Conservation (phyloP, 2,888 invertebrate species). For the Ellobium chinense region DNA sequence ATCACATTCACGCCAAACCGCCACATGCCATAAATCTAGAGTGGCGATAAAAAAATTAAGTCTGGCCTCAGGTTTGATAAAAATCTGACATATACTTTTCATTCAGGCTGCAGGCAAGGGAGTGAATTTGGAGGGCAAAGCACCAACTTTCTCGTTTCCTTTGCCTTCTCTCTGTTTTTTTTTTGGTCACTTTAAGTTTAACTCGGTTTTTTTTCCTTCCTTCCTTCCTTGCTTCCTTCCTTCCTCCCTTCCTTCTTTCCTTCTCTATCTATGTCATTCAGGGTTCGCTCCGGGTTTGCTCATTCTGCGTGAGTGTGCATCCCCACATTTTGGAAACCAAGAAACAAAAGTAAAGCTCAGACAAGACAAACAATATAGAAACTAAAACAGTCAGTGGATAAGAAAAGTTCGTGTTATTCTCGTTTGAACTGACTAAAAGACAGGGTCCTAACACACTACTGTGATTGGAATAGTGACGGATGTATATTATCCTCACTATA, state of each 20-base stretch:
- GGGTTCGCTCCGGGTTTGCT: too few relatives aligned
- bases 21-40: conserved; percentile 7
- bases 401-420: too few relatives aligned
- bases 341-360: too few relatives aligned
- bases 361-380: too few relatives aligned
- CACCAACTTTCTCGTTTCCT: not conserved
- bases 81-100: conserved; percentile 23
- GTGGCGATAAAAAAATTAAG: not conserved
- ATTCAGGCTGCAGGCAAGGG: not conserved
- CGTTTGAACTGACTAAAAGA: too few relatives aligned
- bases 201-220: not conserved
- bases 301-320: too few relatives aligned
- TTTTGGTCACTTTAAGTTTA: not conserved
- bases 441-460: too few relatives aligned
- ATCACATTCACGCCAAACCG: not conserved
- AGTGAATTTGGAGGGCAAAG: not conserved
- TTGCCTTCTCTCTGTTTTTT: not conserved
- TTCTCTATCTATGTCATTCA: too few relatives aligned
- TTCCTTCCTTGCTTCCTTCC: not conserved
- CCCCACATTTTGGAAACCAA: too few relatives aligned
- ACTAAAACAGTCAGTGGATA: too few relatives aligned
- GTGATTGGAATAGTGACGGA: too few relatives aligned
- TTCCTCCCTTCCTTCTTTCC: not conserved
- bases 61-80: conserved; percentile 19
- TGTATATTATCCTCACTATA: too few relatives aligned